These are phyloP conservation scores for Ormyrus labotus DNA, from an alignment of 2,888 invertebrate genomes.

Conservation along the genomic window DNA sequence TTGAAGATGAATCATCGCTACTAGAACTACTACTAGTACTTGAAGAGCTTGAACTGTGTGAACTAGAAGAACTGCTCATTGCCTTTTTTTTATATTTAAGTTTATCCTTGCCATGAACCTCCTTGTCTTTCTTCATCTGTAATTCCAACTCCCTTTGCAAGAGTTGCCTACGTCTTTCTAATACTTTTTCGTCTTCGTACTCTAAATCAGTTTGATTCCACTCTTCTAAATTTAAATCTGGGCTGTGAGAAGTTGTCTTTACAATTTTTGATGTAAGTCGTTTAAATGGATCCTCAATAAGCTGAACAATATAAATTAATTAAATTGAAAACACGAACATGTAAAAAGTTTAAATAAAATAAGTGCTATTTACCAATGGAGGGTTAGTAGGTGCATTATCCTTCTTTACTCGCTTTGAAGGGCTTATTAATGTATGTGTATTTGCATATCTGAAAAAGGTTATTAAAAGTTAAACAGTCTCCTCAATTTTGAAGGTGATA, in stretches of 20 bases:
- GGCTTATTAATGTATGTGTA: slow-evolving; percentile 85
- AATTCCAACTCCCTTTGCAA: slow-evolving; percentile 87
- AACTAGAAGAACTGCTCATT: slow-evolving; percentile 83
- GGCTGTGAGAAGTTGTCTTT: slow-evolving; percentile 78
- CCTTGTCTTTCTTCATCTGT: slow-evolving; percentile 86
- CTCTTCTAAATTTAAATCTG: slow-evolving; percentile 83
- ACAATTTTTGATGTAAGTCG: slow-evolving; percentile 82
- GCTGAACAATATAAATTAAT: slow-evolving; percentile 60
- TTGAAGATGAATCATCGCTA: slow-evolving; percentile 80
- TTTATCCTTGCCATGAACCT: slow-evolving; percentile 82
- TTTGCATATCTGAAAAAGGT: slow-evolving; percentile 78
- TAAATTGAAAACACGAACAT: not conserved
- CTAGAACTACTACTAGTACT: slow-evolving; percentile 81
- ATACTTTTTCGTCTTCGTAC: slow-evolving; percentile 87
- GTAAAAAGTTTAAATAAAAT: not conserved
- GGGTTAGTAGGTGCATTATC: slow-evolving; percentile 76
- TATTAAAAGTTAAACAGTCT: slow-evolving; percentile 22
- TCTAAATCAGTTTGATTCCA: slow-evolving; percentile 89
- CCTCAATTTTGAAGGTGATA: too few relatives aligned
- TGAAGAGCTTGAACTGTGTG: slow-evolving; percentile 81
- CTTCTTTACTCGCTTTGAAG: slow-evolving; percentile 85
- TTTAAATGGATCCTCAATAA: slow-evolving; percentile 81
- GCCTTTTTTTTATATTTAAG: slow-evolving; percentile 80
- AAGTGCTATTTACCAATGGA: slow-evolving; percentile 66
- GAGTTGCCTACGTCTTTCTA: slow-evolving; percentile 86